Evolutionary conservation across 2,113 vertebrate genomes (phyloP).

Genomic region (Columba livia): DNA sequence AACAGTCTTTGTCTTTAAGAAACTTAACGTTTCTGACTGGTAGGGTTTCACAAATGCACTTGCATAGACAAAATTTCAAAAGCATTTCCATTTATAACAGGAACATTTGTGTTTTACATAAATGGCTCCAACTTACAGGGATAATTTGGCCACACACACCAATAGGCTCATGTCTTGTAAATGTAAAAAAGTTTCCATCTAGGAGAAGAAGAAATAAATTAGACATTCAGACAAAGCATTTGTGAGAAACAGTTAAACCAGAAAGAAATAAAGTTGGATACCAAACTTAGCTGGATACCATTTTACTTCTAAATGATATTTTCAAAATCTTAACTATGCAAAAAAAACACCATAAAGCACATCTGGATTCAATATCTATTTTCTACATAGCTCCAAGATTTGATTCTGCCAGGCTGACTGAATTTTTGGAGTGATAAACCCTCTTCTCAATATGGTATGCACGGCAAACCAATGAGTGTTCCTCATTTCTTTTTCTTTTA

Average conservation of each 20-base stretch:
- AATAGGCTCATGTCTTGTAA: conserved; percentile 87
- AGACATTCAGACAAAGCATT: not conserved
- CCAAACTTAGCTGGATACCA: not conserved
- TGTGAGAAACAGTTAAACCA: not conserved
- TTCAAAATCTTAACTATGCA: not conserved
- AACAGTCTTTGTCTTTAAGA: not conserved
- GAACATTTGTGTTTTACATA: not conserved
- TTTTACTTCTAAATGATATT: conserved; percentile 6
- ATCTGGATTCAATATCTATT: conserved; percentile 35
- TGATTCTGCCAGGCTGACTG: not conserved
- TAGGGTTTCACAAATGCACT: not conserved
- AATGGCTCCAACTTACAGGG: conserved; percentile 79
- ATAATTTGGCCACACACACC: conserved; percentile 91
- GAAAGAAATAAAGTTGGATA: not conserved
- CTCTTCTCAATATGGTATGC: not conserved
- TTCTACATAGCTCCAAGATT: not conserved
- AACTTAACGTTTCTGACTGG: not conserved
- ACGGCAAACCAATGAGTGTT: not conserved
- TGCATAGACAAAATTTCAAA: not conserved
- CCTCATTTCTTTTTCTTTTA: not conserved
- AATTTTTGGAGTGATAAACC: not conserved
- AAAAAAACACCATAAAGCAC: not conserved
- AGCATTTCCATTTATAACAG: not conserved
- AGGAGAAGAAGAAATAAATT: conserved; percentile 24
- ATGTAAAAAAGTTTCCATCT: conserved; percentile 89